These are phyloP conservation scores for Parasteatoda lunata DNA, from an alignment of 2,888 invertebrate genomes.

Conservation along the genomic window DNA sequence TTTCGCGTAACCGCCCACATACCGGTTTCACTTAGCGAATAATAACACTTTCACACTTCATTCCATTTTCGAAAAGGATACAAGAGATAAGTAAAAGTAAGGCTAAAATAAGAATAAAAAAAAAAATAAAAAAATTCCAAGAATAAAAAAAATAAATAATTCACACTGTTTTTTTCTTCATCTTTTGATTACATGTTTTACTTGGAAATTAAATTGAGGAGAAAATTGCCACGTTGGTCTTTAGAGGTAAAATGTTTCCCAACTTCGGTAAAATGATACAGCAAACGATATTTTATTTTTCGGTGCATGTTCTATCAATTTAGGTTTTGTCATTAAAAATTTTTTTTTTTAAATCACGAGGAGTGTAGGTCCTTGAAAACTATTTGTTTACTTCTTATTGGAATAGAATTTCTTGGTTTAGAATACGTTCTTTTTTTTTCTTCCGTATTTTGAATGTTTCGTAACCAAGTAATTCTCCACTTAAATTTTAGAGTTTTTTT, in stretches of 20 bases:
- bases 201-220: slow-evolving; percentile 54
- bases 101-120: too few species aligned
- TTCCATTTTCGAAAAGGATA: not conserved
- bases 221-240: slow-evolving; percentile 51
- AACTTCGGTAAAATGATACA: slow-evolving; percentile 30
- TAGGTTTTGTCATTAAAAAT: too few species aligned
- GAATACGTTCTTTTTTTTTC: too few species aligned
- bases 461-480: slow-evolving; percentile 5
- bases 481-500: too few species aligned
- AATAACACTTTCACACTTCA: not conserved
- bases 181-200: slow-evolving; percentile 37
- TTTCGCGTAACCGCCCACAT: not conserved
- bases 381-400: not conserved
- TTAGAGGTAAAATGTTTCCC: slow-evolving; percentile 26
- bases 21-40: not conserved
- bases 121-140: not conserved
- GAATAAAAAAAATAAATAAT: not conserved
- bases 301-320: not conserved
- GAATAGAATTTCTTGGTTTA: too few species aligned
- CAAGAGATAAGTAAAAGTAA: too few species aligned
- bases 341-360: too few species aligned
- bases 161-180: slow-evolving; percentile 23
- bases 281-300: slow-evolving; percentile 13
- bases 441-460: not conserved
- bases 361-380: not conserved